A percentile compares a stretch with the other conserved stretches of the same genome.
Conservation (phyloP, 2,113 vertebrate genomes). For the Stegostoma tigrinum region DNA sequence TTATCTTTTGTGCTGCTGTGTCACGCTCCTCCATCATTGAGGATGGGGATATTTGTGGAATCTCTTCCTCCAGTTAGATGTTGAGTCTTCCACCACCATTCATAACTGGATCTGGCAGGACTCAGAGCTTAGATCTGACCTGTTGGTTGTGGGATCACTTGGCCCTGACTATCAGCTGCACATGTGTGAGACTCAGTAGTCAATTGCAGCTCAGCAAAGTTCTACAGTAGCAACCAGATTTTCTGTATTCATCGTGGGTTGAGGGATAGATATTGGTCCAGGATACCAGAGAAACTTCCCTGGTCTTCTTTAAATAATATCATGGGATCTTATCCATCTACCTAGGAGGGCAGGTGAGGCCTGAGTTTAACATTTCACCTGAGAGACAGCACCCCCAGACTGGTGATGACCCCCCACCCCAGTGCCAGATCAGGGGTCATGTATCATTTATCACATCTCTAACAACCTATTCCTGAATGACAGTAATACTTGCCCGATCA, state of each 20-base stretch:
- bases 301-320: background rate
- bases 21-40: no score
- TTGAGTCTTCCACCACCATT: no score
- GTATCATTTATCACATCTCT: background rate
- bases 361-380: background rate
- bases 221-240: background rate
- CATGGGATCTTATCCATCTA: background rate
- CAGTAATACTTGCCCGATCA: background rate
- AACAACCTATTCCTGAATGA: background rate
- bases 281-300: background rate
- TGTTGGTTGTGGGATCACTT: no score
- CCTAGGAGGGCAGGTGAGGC: background rate
- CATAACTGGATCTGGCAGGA: no score
- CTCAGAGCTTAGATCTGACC: no score
- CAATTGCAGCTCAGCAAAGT: background rate
- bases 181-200: background rate
- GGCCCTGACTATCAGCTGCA: no score
- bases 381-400: background rate
- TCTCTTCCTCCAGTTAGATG: no score
- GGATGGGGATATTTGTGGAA: no score
- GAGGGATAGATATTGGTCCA: background rate
- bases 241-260: background rate
- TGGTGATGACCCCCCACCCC: background rate
- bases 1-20: no score
- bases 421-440: background rate